Base-by-base conservation (phyloP, 2,113 vertebrate species). In the Coregonus clupeaformis region DNA sequence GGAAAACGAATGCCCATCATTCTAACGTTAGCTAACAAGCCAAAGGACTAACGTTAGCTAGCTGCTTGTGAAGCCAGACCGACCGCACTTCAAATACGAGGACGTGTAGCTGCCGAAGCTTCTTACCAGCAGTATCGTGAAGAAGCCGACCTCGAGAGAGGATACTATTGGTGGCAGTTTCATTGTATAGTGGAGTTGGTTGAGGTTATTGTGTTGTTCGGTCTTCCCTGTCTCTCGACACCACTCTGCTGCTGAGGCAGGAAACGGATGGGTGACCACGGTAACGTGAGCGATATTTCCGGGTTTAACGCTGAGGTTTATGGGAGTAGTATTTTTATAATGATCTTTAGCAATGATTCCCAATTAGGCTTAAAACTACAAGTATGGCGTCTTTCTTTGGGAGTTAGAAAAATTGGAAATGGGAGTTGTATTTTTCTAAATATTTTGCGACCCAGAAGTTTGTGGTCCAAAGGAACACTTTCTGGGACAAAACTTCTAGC, bases 101-200 rank as follows among this genome's bases (percentile, higher is more conserved):
- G 57, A 22, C 13, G 52, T 57, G 67, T 57, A 45, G 22, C 3
- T 32, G 27, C 42, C 25, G 3, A 6, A 5, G 3, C 9, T 14
- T 27, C 92, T 87, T 90, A 94, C 93, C 93, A 94, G 89, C 73
- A 94, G 72, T 79, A 92, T 67, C 29, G 90, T 87, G 85, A 90
- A 81, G 78, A 81, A 89, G 77, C 86, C 76, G 77, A 86, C 81
- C 30, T 91, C 85, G 60, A 91, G 81, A 84, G 72, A 89, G 75
- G 86, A 85, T 83, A 82, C 80, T 82, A 86, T 59, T 83, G 81
- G 80, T 83, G 87, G 85, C 60, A 91, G 89, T 92, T 93, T 94
- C 93, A 94, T 94, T 89, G 89, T 93, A 92, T 63, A 90, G 74
- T 87, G 64, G 75, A 79, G 82, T 87, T 89, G 73, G 59, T 85